These are phyloP conservation scores for Mechanitis mazaeus DNA, from an alignment of 2,888 invertebrate species.

Conservation along the genomic window DNA sequence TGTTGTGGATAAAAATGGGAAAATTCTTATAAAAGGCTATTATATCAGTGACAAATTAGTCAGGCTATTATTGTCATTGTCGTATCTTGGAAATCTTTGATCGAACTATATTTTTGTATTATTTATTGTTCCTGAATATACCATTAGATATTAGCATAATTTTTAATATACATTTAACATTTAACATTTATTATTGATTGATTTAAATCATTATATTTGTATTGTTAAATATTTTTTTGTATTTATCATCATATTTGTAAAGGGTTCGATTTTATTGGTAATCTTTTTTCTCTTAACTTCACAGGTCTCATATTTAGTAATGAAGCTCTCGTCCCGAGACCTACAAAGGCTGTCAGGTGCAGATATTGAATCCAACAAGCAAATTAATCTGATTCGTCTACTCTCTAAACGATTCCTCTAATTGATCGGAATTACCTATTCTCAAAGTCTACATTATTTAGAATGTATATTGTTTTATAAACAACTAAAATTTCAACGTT, in stretches of 20 bases:
- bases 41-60: conserved; percentile 51
- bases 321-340: conserved; percentile 42
- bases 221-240: too few species aligned
- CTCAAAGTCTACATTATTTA: too few species aligned
- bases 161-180: too few species aligned
- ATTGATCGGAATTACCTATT: not conserved
- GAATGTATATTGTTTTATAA: too few species aligned
- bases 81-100: conserved; percentile 17
- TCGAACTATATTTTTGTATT: conserved; percentile 7
- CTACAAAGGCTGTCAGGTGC: conserved; percentile 62
- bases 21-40: conserved; percentile 58
- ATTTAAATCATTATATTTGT: not conserved
- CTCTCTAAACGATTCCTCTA: conserved; percentile 12
- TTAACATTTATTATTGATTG: not conserved
- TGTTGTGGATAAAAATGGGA: conserved; percentile 54
- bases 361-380: conserved; percentile 50
- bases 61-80: conserved; percentile 28
- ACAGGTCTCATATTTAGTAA: conserved; percentile 36
- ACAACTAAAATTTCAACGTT: too few species aligned
- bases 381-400: conserved; percentile 55
- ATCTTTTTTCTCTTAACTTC: conserved; percentile 10
- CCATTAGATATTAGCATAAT: too few species aligned
- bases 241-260: too few species aligned
- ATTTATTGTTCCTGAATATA: too few species aligned
- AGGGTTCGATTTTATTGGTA: not conserved